Evolutionary conservation across 1,140 invertebrate species (phyloP).

Genomic region (Calephelis virginiensis): DNA sequence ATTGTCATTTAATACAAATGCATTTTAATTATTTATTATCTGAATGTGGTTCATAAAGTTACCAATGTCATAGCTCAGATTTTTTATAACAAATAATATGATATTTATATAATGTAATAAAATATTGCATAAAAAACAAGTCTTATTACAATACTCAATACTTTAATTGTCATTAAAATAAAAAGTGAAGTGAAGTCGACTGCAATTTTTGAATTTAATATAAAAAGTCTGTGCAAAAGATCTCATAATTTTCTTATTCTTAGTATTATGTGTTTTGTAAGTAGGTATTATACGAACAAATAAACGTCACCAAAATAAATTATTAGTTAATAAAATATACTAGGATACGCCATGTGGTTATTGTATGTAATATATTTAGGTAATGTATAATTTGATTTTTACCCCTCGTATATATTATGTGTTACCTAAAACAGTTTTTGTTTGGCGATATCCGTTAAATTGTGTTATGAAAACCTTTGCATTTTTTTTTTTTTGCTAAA

Average conservation of each 20-base stretch:
- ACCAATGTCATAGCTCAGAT: too few relatives aligned
- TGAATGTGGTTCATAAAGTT: too few relatives aligned
- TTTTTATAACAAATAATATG: too few relatives aligned
- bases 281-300: neutral
- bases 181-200: too few relatives aligned
- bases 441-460: neutral
- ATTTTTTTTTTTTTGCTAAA: neutral
- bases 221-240: constrained; percentile 6
- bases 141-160: too few relatives aligned
- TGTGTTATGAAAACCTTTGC: too few relatives aligned
- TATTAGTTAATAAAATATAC: constrained; percentile 12
- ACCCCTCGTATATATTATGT: neutral
- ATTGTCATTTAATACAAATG: too few relatives aligned
- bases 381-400: constrained; percentile 27
- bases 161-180: too few relatives aligned
- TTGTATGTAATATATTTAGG: constrained; percentile 35
- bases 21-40: too few relatives aligned
- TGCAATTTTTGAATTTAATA: too few relatives aligned
- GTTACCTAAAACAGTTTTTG: neutral
- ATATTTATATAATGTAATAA: too few relatives aligned
- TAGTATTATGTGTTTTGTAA: constrained; percentile 4
- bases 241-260: neutral
- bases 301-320: constrained; percentile 19
- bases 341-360: constrained; percentile 29
- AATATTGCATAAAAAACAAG: too few relatives aligned